A percentile compares a stretch with the other conserved stretches of the same genome.
These are phyloP conservation scores for Passer domesticus DNA, from an alignment of 2,113 vertebrate genomes.

Conservation along the genomic window DNA sequence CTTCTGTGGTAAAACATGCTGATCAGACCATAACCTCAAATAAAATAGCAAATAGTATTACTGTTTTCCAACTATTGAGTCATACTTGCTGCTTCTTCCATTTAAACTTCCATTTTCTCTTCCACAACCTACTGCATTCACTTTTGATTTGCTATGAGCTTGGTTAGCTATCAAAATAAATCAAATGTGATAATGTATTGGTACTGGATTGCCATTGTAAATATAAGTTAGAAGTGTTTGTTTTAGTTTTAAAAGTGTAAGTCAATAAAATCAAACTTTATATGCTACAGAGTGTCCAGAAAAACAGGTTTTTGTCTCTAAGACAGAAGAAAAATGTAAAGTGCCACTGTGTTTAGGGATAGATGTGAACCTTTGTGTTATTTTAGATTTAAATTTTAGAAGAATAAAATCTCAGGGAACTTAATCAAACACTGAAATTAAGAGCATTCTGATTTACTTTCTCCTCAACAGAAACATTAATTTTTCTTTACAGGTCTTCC, in stretches of 20 bases:
- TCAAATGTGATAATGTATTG: neutral
- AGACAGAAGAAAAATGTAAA: neutral
- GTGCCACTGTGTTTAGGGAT: neutral
- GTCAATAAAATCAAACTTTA: neutral
- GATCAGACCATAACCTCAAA: neutral
- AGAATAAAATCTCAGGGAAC: neutral
- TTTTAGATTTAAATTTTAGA: neutral
- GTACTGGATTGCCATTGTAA: neutral
- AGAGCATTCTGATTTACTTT: neutral
- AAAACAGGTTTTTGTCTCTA: neutral
- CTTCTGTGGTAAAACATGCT: neutral
- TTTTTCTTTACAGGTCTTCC: neutral
- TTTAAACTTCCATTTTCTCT: neutral
- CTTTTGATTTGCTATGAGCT: neutral
- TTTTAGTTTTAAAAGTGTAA: neutral
- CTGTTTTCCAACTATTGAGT: neutral
- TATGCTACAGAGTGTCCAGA: neutral
- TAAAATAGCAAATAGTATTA: neutral
- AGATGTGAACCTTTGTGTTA: neutral
- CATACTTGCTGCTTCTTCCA: neutral
- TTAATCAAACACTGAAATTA: neutral
- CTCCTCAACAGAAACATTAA: neutral
- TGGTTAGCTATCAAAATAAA: neutral
- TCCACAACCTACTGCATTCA: neutral
- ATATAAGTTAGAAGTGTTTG: neutral